Evolutionary conservation across 2,113 vertebrate species (phyloP).

Genomic region (Mionectes macconnelli): DNA sequence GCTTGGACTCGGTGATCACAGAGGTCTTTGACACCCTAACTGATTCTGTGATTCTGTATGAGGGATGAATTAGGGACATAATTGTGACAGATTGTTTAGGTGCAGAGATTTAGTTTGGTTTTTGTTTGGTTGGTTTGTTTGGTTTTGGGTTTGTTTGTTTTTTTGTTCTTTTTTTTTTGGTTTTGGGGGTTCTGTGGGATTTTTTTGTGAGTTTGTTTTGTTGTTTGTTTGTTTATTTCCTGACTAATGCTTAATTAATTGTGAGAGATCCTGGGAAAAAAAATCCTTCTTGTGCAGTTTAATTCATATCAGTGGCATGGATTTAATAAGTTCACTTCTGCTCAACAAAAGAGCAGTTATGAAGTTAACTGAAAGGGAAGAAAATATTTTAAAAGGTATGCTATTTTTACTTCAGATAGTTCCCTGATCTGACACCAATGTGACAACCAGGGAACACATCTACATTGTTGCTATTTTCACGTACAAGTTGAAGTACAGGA

Average conservation of each 20-base stretch:
- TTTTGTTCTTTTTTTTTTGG: no score
- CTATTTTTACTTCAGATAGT: background rate
- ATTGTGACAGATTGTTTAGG: background rate
- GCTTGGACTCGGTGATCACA: background rate
- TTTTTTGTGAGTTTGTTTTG: no score
- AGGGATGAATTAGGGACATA: background rate
- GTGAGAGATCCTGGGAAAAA: background rate
- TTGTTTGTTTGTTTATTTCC: background rate
- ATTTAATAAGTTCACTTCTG: background rate
- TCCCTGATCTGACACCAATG: background rate
- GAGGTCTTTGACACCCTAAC: background rate
- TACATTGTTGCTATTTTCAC: background rate
- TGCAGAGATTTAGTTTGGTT: background rate
- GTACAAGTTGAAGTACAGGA: background rate
- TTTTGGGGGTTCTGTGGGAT: no score
- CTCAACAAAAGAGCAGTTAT: background rate
- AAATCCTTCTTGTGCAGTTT: background rate
- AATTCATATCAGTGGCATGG: background rate
- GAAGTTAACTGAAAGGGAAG: background rate
- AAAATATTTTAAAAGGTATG: background rate
- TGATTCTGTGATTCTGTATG: background rate
- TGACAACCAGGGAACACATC: background rate
- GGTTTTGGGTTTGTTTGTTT: background rate
- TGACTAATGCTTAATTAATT: background rate
- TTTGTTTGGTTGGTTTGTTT: no score